Conservation (phyloP, 2,888 invertebrate genomes). For the Acutogordius australiensis region DNA sequence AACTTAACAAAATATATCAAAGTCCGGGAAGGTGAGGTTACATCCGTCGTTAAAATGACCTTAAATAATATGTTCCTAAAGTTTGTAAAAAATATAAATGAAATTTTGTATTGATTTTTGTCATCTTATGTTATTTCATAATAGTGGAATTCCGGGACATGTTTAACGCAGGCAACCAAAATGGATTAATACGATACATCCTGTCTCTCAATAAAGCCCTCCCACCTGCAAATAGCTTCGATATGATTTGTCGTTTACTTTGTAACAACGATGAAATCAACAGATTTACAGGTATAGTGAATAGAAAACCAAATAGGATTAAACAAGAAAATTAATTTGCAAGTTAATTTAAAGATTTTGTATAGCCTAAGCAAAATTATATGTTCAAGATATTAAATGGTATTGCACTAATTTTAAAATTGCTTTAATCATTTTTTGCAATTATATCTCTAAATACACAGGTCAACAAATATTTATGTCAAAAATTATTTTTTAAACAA, state of each 20-base stretch:
- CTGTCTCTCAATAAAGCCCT: background rate
- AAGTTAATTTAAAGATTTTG: background rate
- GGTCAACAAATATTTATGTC: too few species aligned
- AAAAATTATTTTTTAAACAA: too few species aligned
- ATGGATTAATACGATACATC: background rate
- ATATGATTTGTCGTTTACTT: background rate
- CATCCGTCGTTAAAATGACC: too few species aligned
- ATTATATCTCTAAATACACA: too few species aligned
- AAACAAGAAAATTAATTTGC: background rate
- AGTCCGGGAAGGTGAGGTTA: too few species aligned
- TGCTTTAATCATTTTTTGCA: too few species aligned
- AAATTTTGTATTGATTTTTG: background rate
- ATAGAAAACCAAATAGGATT: background rate
- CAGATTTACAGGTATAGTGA: background rate
- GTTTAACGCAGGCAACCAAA: background rate
- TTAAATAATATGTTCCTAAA: too few species aligned
- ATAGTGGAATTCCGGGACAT: conserved; percentile 1
- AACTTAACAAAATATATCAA: too few species aligned
- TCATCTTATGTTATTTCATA: background rate
- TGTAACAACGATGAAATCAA: conserved; percentile 6
- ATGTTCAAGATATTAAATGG: background rate
- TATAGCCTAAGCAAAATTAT: too few species aligned
- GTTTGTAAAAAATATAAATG: background rate
- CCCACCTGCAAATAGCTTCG: conserved; percentile 5
- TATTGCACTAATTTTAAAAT: background rate